Evolutionary conservation across 1,140 invertebrate genomes (phyloP), one percentile per base, ranked within the genome.

Genomic region (Zaprionus ghesquierei): DNA sequence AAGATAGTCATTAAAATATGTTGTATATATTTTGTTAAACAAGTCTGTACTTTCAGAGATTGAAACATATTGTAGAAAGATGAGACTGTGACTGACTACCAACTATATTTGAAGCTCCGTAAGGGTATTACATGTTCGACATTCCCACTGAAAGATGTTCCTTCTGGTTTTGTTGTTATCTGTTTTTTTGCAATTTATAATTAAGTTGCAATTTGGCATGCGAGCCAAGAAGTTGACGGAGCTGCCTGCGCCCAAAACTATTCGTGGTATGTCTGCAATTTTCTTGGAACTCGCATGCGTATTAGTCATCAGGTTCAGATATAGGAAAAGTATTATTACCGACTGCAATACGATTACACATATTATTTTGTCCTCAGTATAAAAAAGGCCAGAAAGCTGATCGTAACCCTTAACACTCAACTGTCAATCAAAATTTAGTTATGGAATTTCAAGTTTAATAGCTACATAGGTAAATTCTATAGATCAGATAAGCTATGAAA

Each of bases 141-240:
- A 53, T 29, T 8, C 23, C 0, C 0, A 5, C 15, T 2, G 0
- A n/a, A 5, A 13, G 13, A 20, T 13, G 31, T 51, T 62, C 22
- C 53, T 68, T 64, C 23, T 23, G 61, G 20, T 55, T 55, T 61
- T 63, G 41, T 46, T 46, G 18, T 22, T 46, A 10, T 46, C 55
- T 77, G 49, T 59, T 51, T 66, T 79, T 56, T 70, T 87, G 84
- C 84, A 87, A 87, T 87, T 87, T 89, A 89, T 87, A 87, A 87
- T 87, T 87, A 86, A 87, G 84, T 89, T 87, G 84, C 84, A 87
- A 89, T 87, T 87, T 87, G 84, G 76, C 76, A 77, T 78, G 84
- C 79, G 71, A 77, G 75, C 75, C 75, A 75, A 77, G 66, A 77
- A 76, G 73, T 38, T 72, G 68, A 71, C 62, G 53, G 31, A 49